Conservation (phyloP, 2,113 vertebrate genomes). For the Cebidichthys violaceus region DNA sequence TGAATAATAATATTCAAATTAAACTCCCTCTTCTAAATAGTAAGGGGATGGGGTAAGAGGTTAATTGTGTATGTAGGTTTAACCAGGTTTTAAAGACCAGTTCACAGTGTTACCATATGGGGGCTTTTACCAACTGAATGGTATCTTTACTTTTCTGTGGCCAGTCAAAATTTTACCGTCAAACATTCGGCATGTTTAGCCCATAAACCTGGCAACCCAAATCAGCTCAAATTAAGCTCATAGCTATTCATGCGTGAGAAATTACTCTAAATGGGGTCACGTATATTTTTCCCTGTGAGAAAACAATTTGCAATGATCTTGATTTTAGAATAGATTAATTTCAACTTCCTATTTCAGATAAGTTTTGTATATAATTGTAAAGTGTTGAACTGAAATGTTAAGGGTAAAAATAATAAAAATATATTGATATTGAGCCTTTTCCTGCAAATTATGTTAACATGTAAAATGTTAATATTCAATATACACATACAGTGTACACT, state of each 20-base stretch:
- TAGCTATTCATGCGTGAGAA: slow-evolving; percentile 51
- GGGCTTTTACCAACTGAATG: slow-evolving; percentile 26
- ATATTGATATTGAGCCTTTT: neutral
- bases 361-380: neutral
- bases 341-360: neutral
- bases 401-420: neutral
- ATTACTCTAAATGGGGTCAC: slow-evolving; percentile 40
- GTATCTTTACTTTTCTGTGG: slow-evolving; percentile 36
- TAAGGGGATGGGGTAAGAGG: neutral
- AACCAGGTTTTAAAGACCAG: slow-evolving; percentile 15
- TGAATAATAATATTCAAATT: neutral
- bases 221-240: slow-evolving; percentile 66
- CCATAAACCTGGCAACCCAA: slow-evolving; percentile 58
- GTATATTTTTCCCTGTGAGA: slow-evolving; percentile 35
- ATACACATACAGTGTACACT: neutral
- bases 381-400: neutral
- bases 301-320: slow-evolving; percentile 31
- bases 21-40: neutral
- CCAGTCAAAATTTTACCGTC: slow-evolving; percentile 30
- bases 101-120: slow-evolving; percentile 6
- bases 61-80: slow-evolving; percentile 16
- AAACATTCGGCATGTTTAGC: slow-evolving; percentile 44
- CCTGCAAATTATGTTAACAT: neutral
- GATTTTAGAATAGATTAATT: slow-evolving; percentile 42
- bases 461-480: slow-evolving; percentile 1